These are phyloP conservation scores for Synanceia verrucosa DNA, from an alignment of 2,797 vertebrate species.

Conservation along the genomic window DNA sequence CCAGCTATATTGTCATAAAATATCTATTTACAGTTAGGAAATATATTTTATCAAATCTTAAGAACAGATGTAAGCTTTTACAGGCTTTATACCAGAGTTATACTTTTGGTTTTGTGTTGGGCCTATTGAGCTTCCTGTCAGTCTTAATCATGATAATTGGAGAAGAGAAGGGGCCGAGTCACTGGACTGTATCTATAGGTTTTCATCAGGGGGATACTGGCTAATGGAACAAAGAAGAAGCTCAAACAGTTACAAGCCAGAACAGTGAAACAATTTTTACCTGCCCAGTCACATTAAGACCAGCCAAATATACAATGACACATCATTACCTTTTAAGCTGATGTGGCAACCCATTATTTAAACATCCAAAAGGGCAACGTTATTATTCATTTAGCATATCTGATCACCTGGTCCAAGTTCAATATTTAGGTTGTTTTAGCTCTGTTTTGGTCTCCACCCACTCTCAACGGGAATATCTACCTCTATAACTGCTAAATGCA, in stretches of 20 bases:
- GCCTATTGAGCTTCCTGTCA: slow-evolving; percentile 33
- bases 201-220: slow-evolving; percentile 5
- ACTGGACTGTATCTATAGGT: slow-evolving; percentile 30
- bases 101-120: slow-evolving; percentile 17
- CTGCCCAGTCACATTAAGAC: not conserved
- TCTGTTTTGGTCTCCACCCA: too few relatives aligned
- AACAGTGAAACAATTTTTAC: not conserved
- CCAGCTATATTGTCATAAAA: not conserved
- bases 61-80: not conserved
- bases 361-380: not conserved
- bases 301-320: not conserved
- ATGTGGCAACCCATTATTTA: not conserved
- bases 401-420: not conserved
- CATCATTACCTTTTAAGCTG: not conserved
- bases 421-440: slow-evolving; percentile 11
- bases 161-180: slow-evolving; percentile 4
- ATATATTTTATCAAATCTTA: not conserved
- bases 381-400: not conserved
- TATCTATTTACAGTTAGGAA: not conserved
- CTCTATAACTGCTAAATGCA: not conserved
- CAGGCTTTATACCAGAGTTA: not conserved
- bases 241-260: not conserved
- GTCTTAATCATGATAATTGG: slow-evolving; percentile 28
- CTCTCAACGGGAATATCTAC: not conserved
- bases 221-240: not conserved